Evolutionary conservation across 2,113 vertebrate genomes (phyloP), one percentile per base, ranked within the genome.

Genomic region (Hylia prasina): DNA sequence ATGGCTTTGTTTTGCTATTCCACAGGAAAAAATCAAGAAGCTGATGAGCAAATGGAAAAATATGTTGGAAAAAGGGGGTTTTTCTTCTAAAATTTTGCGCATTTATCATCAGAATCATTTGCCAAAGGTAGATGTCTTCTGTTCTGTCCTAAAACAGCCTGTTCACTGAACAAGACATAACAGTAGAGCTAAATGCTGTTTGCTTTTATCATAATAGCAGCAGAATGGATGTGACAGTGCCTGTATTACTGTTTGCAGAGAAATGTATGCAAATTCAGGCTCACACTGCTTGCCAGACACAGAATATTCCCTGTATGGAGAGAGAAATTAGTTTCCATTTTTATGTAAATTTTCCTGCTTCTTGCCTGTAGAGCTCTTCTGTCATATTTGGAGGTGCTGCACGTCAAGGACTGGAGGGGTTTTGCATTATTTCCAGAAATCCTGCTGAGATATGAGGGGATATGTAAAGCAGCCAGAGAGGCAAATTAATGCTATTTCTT

Each of bases 1-100:
- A 70, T 40, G 30, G 79, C 96, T 98, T 98, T 98, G 96, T 98
- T 97, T 94, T 93, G 63, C 16, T 58, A 39, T 78, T 68, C 44
- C 51, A 51, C 47, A 88, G 50, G 65, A 80, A 88, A 80, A 94
- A 77, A 94, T 94, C 94, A 94, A 91, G 64, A 65, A 54, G 68
- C 45, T 80, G 65, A 86, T 95, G 93, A 97, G 89, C 81, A 82
- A 94, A 96, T 92, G 93, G 92, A 96, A 97, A 97, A 96, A 54
- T 4, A 27, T 28, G 35, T 92, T 35, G 47, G 22, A n/a, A 90
- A 63, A 66, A 42, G 11, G 1, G 2, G 1, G 1, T 7, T 47
- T 73, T 30, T 39, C 66, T 50, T 91, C 39, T 61, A 70, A 69
- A 87, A 69, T 40, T 24, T 57, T 78, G 27, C 45, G 33, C 17